A percentile compares a stretch with the other conserved stretches of the same genome.
These are phyloP conservation scores for Brachypteracias leptosomus DNA, from an alignment of 2,113 vertebrate genomes.

Conservation along the genomic window DNA sequence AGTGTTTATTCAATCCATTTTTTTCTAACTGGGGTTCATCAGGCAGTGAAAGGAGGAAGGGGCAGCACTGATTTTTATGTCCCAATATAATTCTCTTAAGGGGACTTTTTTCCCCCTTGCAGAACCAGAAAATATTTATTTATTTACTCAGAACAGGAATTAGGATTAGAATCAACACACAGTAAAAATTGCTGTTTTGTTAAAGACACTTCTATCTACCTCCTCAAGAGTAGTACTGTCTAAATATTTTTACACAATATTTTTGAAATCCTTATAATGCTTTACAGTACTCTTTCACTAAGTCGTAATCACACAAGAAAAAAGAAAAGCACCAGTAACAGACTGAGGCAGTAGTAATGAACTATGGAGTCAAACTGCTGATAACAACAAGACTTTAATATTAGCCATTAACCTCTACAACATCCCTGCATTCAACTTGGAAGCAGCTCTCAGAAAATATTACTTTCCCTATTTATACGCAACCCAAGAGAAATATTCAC, in stretches of 20 bases:
- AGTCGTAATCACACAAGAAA: background rate
- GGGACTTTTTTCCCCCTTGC: background rate
- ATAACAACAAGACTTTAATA: conserved; percentile 42
- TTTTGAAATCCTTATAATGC: background rate
- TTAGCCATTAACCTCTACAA: conserved; percentile 37
- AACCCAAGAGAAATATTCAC: background rate
- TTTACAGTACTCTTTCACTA: background rate
- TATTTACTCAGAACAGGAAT: background rate
- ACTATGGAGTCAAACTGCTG: conserved; percentile 16
- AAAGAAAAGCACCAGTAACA: background rate
- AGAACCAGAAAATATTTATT: background rate
- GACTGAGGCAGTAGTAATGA: conserved; percentile 27
- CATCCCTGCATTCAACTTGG: background rate
- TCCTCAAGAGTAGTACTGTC: background rate
- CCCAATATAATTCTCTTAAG: background rate
- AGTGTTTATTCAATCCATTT: background rate
- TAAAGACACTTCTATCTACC: background rate
- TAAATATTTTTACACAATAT: background rate
- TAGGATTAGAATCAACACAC: background rate
- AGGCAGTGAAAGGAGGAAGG: background rate
- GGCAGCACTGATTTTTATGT: background rate
- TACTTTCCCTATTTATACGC: background rate
- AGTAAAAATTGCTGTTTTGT: background rate
- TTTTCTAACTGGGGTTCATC: background rate
- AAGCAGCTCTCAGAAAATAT: background rate